These are phyloP conservation scores for Brachyalestes nurse DNA, from an alignment of 2,797 vertebrate species.

Conservation along the genomic window DNA sequence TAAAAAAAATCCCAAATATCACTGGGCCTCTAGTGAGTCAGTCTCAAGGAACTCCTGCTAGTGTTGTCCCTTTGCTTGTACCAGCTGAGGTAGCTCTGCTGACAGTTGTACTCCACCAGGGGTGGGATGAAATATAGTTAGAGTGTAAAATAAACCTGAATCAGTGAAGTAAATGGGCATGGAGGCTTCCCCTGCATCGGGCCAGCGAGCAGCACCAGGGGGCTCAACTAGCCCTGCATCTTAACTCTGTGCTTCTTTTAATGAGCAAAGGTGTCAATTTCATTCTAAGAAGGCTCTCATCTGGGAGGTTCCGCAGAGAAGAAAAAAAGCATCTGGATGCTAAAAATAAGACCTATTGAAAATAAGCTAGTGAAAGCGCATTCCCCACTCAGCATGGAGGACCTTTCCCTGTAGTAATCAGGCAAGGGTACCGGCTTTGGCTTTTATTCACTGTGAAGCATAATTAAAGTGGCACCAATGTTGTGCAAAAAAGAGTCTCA, in stretches of 20 bases:
- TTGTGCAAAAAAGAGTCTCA: slow-evolving; percentile 56
- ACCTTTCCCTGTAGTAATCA: slow-evolving; percentile 60
- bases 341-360: slow-evolving; percentile 72
- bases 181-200: slow-evolving; percentile 59
- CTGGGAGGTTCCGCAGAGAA: slow-evolving; percentile 67
- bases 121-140: slow-evolving; percentile 34
- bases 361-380: slow-evolving; percentile 42
- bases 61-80: slow-evolving; percentile 4
- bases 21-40: not conserved
- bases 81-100: not conserved
- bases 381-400: slow-evolving; percentile 22
- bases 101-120: slow-evolving; percentile 16
- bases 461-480: slow-evolving; percentile 73
- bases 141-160: slow-evolving; percentile 64
- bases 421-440: slow-evolving; percentile 48
- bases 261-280: slow-evolving; percentile 80
- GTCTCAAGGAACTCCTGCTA: slow-evolving; percentile 20
- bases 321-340: slow-evolving; percentile 66
- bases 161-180: slow-evolving; percentile 65
- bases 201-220: slow-evolving; percentile 65
- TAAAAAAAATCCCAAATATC: slow-evolving; percentile 20
- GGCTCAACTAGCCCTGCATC: slow-evolving; percentile 67
- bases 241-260: slow-evolving; percentile 73
- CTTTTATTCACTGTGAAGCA: slow-evolving; percentile 63
- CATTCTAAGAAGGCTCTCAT: slow-evolving; percentile 70